These are phyloP conservation scores for Synodontis membranacea DNA, from an alignment of 2,113 vertebrate genomes.

Conservation along the genomic window DNA sequence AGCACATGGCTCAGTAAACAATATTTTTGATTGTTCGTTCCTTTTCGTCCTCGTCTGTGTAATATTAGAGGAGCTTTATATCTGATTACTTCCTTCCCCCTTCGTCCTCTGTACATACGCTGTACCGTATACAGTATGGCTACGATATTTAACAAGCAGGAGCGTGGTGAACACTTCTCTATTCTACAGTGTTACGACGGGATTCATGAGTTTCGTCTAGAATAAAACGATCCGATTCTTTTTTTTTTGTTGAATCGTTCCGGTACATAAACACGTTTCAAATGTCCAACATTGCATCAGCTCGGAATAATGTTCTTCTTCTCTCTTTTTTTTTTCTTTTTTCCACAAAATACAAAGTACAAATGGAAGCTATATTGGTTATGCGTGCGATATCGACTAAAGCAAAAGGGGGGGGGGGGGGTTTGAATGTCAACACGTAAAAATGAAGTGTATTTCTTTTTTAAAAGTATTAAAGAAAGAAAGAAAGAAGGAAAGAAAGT, in stretches of 20 bases:
- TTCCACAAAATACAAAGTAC: slow-evolving; percentile 72
- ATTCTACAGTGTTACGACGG: slow-evolving; percentile 56
- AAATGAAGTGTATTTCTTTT: slow-evolving; percentile 56
- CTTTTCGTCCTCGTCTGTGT: slow-evolving; percentile 25
- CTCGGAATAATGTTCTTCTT: slow-evolving; percentile 51
- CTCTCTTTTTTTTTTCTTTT: slow-evolving; percentile 33
- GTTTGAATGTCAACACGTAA: slow-evolving; percentile 67
- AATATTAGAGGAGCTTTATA: slow-evolving; percentile 19
- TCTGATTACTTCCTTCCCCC: slow-evolving; percentile 24
- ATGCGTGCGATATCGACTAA: slow-evolving; percentile 74
- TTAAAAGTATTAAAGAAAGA: slow-evolving; percentile 68
- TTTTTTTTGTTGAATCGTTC: slow-evolving; percentile 41
- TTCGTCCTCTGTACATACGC: slow-evolving; percentile 44
- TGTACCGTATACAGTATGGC: slow-evolving; percentile 58
- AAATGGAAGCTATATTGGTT: slow-evolving; percentile 69
- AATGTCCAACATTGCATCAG: slow-evolving; percentile 59
- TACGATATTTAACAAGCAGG: slow-evolving; percentile 59
- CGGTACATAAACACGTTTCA: slow-evolving; percentile 46
- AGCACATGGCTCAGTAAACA: slow-evolving; percentile 53
- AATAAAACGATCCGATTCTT: slow-evolving; percentile 44
- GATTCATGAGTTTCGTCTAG: slow-evolving; percentile 54
- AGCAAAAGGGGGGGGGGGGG: slow-evolving; percentile 36
- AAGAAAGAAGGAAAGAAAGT: slow-evolving; percentile 71
- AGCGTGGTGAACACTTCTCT: slow-evolving; percentile 54
- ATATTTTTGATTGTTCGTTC: slow-evolving; percentile 52